phyloP scores from a whole-genome alignment of 2,797 vertebrate species.

The Carcharodon carcharias region DNA sequence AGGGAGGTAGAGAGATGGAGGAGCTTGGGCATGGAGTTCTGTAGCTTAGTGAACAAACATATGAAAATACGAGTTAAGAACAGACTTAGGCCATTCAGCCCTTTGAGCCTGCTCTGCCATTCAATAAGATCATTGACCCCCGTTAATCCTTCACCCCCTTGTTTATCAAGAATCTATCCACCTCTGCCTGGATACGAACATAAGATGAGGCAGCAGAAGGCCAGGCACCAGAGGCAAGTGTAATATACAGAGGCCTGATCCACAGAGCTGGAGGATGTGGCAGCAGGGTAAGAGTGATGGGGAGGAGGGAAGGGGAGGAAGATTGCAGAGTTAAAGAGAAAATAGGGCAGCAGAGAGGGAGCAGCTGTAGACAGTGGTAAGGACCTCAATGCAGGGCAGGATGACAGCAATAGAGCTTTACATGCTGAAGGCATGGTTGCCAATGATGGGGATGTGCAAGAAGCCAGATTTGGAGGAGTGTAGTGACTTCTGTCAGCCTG shows the following conservation, averaged over 20 bases:
- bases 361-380: neutral
- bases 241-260: neutral
- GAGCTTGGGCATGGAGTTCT: neutral
- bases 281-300: neutral
- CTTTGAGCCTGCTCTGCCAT: too few relatives aligned
- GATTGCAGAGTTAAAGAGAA: neutral
- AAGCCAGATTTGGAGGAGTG: neutral
- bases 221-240: neutral
- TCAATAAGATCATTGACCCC: too few relatives aligned
- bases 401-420: neutral
- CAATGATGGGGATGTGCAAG: neutral
- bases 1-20: neutral
- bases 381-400: neutral
- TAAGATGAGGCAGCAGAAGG: neutral
- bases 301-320: neutral
- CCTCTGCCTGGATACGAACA: too few relatives aligned
- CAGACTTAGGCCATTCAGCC: too few relatives aligned
- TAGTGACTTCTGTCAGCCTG: neutral
- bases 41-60: neutral
- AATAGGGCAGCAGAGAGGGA: neutral
- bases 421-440: neutral
- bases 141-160: too few relatives aligned
- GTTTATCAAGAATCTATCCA: too few relatives aligned
- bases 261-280: neutral
- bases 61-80: too few relatives aligned